phyloP scores from a whole-genome alignment of 1,140 invertebrate genomes.

The Campoletis sonorensis region DNA sequence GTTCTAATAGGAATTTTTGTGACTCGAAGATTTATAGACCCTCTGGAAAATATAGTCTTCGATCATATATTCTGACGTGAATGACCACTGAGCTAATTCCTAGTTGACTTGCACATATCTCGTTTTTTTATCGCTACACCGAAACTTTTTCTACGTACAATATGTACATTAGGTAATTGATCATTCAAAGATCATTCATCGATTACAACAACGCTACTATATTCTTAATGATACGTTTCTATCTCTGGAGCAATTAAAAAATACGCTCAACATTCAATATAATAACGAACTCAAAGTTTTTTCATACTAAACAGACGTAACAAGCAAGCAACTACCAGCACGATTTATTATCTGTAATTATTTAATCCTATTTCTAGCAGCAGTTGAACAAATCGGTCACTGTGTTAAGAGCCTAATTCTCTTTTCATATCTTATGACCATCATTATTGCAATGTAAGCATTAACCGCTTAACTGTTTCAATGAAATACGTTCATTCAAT shows the following conservation, averaged over 20 bases:
- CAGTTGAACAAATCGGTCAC: no score
- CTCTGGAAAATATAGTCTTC: conserved; percentile 28
- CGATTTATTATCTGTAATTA: no score
- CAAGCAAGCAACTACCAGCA: no score
- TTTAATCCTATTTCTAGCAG: no score
- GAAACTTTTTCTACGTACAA: background rate
- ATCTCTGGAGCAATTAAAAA: background rate
- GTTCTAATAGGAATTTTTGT: conserved; percentile 12
- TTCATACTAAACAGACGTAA: no score
- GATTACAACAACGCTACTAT: background rate
- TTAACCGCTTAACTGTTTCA: no score
- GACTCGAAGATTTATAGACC: conserved; percentile 32
- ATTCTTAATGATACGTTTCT: background rate
- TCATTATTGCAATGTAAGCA: no score
- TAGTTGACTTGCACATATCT: conserved; percentile 20
- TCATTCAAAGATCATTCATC: conserved; percentile 11
- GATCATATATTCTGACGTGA: conserved; percentile 37
- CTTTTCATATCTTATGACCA: no score
- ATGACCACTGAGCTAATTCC: conserved; percentile 37
- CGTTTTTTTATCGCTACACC: background rate
- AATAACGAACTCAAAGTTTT: background rate
- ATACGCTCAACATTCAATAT: background rate
- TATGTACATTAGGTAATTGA: conserved; percentile 4
- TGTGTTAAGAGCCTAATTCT: no score
- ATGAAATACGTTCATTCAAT: no score